Conservation (phyloP, 2,797 vertebrate species). For the Myiotriccus ornatus region DNA sequence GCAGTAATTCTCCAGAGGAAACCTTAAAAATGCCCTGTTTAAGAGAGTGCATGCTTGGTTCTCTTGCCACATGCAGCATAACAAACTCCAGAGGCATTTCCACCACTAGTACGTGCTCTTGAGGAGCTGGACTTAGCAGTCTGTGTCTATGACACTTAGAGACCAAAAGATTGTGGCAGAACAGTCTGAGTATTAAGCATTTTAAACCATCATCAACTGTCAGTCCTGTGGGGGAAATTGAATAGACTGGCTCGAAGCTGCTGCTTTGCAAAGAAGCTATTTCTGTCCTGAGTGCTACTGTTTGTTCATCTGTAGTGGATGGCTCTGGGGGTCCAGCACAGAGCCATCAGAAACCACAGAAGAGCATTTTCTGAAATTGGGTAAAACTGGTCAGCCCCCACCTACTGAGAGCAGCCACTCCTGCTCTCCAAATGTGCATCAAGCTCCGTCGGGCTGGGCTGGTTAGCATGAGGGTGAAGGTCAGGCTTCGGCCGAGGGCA, state of each 20-base stretch:
- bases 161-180: neutral
- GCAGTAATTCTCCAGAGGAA: neutral
- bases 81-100: neutral
- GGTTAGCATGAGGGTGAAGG: neutral
- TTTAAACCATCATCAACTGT: neutral
- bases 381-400: neutral
- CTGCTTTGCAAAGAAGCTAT: neutral
- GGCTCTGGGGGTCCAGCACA: accelerated
- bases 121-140: neutral
- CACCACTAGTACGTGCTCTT: too few species aligned
- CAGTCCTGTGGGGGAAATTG: neutral
- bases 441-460: neutral
- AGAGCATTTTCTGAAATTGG: neutral
- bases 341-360: neutral
- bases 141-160: neutral
- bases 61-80: neutral
- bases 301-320: neutral
- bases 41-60: neutral
- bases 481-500: neutral
- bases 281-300: neutral
- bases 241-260: neutral
- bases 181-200: neutral
- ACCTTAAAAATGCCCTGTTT: neutral
- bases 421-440: neutral
- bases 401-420: neutral